Evolutionary conservation across 2,888 invertebrate species (phyloP).

Genomic region (Pseudoips prasinana): DNA sequence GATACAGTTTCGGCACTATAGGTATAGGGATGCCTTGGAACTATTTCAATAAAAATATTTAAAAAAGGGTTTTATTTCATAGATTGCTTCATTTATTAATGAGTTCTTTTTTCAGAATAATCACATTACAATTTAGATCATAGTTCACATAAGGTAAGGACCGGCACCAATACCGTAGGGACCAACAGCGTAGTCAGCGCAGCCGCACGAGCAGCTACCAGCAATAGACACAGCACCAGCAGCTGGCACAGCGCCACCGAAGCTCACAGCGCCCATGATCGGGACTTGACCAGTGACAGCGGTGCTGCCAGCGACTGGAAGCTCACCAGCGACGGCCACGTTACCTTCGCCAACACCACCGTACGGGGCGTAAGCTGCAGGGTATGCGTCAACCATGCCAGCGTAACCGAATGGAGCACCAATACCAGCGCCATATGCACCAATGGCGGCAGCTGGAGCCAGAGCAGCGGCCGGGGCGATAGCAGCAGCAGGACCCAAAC

Average conservation of each 20-base stretch:
- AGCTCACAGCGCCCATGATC: conserved; percentile 36
- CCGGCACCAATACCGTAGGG: too few species aligned
- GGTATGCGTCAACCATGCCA: not conserved
- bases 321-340: conserved; percentile 25
- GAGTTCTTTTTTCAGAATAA: too few species aligned
- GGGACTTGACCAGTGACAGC: conserved; percentile 35
- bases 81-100: too few species aligned
- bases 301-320: conserved; percentile 36
- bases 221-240: conserved; percentile 32
- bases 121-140: too few species aligned
- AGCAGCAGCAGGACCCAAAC: not conserved
- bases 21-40: too few species aligned
- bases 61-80: too few species aligned
- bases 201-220: conserved; percentile 35
- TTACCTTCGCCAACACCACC: conserved; percentile 24
- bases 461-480: not conserved
- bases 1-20: too few species aligned
- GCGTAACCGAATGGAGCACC: conserved; percentile 1
- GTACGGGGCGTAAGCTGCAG: conserved; percentile 6
- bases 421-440: not conserved
- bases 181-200: not conserved
- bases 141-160: too few species aligned
- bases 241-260: conserved; percentile 28
- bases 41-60: too few species aligned
- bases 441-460: not conserved